These are phyloP conservation scores for Periophthalmus magnuspinnatus DNA, from an alignment of 2,797 vertebrate genomes.

Conservation along the genomic window DNA sequence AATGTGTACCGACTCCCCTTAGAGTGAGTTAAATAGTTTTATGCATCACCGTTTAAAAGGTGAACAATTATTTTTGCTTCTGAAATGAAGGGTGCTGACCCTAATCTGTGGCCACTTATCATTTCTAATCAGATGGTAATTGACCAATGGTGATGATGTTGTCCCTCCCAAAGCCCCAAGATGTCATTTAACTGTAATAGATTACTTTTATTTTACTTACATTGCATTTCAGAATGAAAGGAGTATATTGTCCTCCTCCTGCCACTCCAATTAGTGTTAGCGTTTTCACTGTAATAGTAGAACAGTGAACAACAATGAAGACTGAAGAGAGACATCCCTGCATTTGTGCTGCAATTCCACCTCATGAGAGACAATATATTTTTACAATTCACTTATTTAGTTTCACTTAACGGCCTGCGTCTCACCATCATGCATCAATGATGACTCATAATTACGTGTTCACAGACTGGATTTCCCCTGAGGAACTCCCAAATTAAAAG, in stretches of 20 bases:
- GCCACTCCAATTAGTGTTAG: neutral
- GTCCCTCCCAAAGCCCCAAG: constrained; percentile 29
- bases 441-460: constrained; percentile 80
- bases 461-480: constrained; percentile 72
- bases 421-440: constrained; percentile 66
- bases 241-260: neutral
- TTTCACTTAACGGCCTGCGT: constrained; percentile 53
- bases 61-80: constrained; percentile 81
- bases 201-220: constrained; percentile 71
- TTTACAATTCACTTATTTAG: constrained; percentile 53
- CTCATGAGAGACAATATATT: constrained; percentile 54
- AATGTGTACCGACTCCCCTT: constrained; percentile 38
- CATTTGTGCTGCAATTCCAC: neutral
- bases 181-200: constrained; percentile 74
- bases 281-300: constrained; percentile 26
- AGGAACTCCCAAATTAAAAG: constrained; percentile 81
- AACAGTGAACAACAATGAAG: neutral
- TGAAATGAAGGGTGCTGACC: constrained; percentile 90
- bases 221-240: constrained; percentile 56
- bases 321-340: neutral
- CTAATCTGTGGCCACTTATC: constrained; percentile 85
- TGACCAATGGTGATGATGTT: constrained; percentile 70
- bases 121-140: constrained; percentile 86
- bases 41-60: constrained; percentile 73
- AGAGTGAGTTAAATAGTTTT: constrained; percentile 72